Base-by-base conservation (phyloP, 2,888 invertebrate species). In the Campoplex capitator region DNA sequence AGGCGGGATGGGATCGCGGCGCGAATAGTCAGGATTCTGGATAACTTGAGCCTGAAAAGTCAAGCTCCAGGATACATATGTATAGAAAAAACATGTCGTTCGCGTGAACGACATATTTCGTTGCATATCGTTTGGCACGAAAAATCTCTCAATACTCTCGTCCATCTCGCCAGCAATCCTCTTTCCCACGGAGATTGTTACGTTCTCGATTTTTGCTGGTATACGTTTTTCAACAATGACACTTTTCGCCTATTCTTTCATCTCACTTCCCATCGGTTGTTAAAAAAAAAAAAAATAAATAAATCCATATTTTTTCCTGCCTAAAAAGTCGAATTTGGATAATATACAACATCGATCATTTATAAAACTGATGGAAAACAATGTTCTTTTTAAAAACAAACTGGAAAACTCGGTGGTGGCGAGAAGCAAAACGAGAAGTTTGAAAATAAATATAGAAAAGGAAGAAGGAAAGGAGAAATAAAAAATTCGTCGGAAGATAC, bases 21-120 rank as follows among this genome's bases (percentile, higher is more conserved):
- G 71, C 70, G 74, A 75, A 11, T 58, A 28, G 13, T 58, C 67
- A 68, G 67, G 68, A 83, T 74, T 70, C 65, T 48, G 42, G 58
- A 51, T 76, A 16, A 42, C 51, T 23, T 35, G 79, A 70, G 56
- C 51, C 76, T 76, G 45, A 65, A n/a, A 76, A 76, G 45, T 48
- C 75, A 77, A 77, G 62, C 76, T 76, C 35, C 1, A n/a, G 62
- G 11, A 18, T 62, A 16, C 35, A 28, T 32, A 8, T 18, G 32
- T 51, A 51, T 32, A 51, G 65, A 6, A 65, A 65, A 35, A 48
- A 23, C 28, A 70, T 48, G 28, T 70, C 18, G 51, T 42, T 58
- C 48, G 9, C 23, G 23, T 42, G 38, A 74, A 74, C 62, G 62
- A 32, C 76, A 7, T 11, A 23, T 23, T 23, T 13, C 28, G 23